Base-by-base conservation (phyloP, 1,140 invertebrate genomes). In the Trachelipus rathkii region DNA sequence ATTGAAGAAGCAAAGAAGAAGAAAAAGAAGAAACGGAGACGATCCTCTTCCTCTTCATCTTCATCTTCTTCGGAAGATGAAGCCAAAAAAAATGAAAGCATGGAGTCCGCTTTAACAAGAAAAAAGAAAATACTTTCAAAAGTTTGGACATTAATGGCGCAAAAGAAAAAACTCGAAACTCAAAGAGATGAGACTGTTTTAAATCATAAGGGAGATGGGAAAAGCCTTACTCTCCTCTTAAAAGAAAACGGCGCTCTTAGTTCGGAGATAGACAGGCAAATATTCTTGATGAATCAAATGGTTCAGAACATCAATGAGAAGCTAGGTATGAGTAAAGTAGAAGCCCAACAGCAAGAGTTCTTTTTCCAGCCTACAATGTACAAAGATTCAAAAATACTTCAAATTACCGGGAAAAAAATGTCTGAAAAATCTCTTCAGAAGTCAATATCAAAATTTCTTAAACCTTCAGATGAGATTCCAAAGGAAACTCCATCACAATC, bases 181-280 rank as follows among this genome's bases (percentile, higher is more conserved):
- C 73, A 74, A 60, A 74, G 66, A 21, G 66, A 68, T 13, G 66
- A 68, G 13, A 69, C 67, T 9, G 44, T 74, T 11, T n/a, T 33
- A 13, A 74, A 44, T 44, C 73, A 74, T 44, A 74, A 74, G 33
- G 73, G 73, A n/a, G 73, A 74, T 60, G 66, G 53, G 33, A 69
- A 68, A 11, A 68, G 60, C 33, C 53, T 74, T 0, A 44, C 24
- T 19, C n/a, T 23, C 24, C 53, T 74, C 15, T 60, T 74, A 13
- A 24, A 74, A 21, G 73, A 74, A 21, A 74, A 74, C 43, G 15
- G 23, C 13, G 23, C 33, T 23, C 43, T 74, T 13, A 19, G 23
- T n/a, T 33, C 53, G 6, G 66, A 74, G 44, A 74, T 74, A 21
- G 60, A 53, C 4, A 68, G 67, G 21, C 53, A 74, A 60, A 74